phyloP scores from a whole-genome alignment of 1,140 invertebrate species.

The Megathymus violae region DNA sequence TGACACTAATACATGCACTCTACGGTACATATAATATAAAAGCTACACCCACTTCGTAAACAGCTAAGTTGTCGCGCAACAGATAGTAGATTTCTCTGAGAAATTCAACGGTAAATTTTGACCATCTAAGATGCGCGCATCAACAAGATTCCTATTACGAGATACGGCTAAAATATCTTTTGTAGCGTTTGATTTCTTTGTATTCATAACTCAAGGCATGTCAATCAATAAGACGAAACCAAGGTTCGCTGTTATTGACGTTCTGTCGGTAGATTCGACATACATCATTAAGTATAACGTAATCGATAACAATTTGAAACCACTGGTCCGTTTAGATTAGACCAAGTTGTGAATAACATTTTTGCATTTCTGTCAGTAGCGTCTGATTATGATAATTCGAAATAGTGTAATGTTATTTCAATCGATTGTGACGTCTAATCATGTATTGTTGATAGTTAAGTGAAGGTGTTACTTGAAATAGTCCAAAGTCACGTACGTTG shows the following conservation, averaged over 20 bases:
- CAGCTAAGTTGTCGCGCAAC: conserved; percentile 36
- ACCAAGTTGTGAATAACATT: not conserved
- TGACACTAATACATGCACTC: conserved; percentile 56
- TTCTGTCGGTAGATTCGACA: conserved; percentile 53
- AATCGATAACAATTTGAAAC: conserved; percentile 33
- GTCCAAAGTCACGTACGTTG: too few species aligned
- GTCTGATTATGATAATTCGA: not conserved
- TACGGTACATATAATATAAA: conserved; percentile 10
- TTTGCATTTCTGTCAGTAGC: not conserved
- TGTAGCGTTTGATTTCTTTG: conserved; percentile 20
- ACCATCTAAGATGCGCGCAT: conserved; percentile 9
- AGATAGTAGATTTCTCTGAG: conserved; percentile 38
- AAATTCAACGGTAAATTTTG: conserved; percentile 36
- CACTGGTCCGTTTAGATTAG: not conserved
- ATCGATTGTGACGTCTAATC: too few species aligned
- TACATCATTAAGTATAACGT: conserved; percentile 57
- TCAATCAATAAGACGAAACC: conserved; percentile 40
- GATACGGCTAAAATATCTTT: conserved; percentile 21
- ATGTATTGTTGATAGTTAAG: too few species aligned
- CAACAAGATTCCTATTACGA: conserved; percentile 28
- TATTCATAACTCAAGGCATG: conserved; percentile 41
- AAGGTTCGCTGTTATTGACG: conserved; percentile 53
- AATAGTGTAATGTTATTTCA: not conserved
- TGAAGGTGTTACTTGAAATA: too few species aligned
- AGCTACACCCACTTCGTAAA: conserved; percentile 40